These are phyloP conservation scores for Eriocheir sinensis DNA, from an alignment of 1,140 invertebrate species.

Conservation along the genomic window DNA sequence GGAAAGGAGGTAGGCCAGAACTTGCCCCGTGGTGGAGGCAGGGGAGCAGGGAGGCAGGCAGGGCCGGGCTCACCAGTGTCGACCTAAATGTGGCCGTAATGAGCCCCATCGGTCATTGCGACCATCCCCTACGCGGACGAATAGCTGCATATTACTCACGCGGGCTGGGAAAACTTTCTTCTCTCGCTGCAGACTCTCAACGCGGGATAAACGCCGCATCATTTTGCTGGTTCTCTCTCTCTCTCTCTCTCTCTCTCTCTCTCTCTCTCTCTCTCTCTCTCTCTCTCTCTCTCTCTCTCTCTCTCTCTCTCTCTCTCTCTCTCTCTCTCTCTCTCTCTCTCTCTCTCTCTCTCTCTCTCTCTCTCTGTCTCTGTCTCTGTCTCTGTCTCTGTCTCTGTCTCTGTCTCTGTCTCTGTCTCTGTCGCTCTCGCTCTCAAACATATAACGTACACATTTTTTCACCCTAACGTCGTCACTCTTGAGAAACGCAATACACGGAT, in stretches of 20 bases:
- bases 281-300: slow-evolving; percentile 55
- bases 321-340: slow-evolving; percentile 32
- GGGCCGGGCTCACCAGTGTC: slow-evolving; percentile 62
- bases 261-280: slow-evolving; percentile 64
- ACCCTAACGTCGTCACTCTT: not conserved
- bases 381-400: slow-evolving; percentile 29
- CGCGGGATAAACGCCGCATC: slow-evolving; percentile 63
- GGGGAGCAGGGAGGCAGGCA: slow-evolving; percentile 47
- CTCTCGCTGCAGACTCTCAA: slow-evolving; percentile 63
- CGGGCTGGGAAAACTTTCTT: slow-evolving; percentile 59
- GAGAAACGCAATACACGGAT: not conserved
- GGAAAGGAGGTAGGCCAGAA: slow-evolving; percentile 28
- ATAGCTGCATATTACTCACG: slow-evolving; percentile 73
- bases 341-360: slow-evolving; percentile 50
- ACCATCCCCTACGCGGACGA: slow-evolving; percentile 74
- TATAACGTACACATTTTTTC: not conserved
- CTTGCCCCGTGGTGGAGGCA: not conserved
- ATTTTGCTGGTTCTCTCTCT: slow-evolving; percentile 37
- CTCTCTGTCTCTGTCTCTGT: slow-evolving; percentile 30
- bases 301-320: slow-evolving; percentile 45
- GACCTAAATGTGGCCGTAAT: slow-evolving; percentile 74
- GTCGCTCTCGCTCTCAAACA: slow-evolving; percentile 42
- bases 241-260: slow-evolving; percentile 58
- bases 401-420: slow-evolving; percentile 42
- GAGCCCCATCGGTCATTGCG: slow-evolving; percentile 70